Base-by-base conservation (phyloP, 2,113 vertebrate species). In the Dinomys branickii region DNA sequence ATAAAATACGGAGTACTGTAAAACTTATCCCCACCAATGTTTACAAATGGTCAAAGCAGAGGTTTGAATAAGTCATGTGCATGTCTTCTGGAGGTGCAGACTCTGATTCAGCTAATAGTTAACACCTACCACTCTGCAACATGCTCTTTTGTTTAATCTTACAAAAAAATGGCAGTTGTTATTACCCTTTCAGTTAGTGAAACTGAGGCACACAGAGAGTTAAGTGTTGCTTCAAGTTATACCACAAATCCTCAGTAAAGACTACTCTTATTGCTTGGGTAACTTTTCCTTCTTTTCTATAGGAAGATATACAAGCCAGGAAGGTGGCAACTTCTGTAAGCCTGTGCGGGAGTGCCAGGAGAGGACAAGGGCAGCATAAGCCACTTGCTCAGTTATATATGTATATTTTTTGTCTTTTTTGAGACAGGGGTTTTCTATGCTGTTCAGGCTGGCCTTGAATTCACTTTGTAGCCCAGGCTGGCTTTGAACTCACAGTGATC, bases 41-140 rank as follows among this genome's bases (percentile, higher is more conserved):
- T 87, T 54, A 41, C 61, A 90, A 90, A 94, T 7, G 41, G 26
- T n/a, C 19, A 35, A 82, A 96, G 59, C 77, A 83, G 61, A 89
- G 61, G 89, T 61, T n/a, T 52, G 5, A 80, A 12, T 44, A 82
- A 96, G 58, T 52, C 58, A 61, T 7, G n/a, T 44, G 41, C 52
- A 3, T 85, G 71, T 84, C 85, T 88, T 67, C 78, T 85, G 38
- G 11, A 30, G 75, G 30, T 56, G 69, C 4, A 63, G 35, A 58
- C 5, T 89, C 65, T 26, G 38, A 88, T 10, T 22, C 11, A 58
- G 58, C 56, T 83, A 3, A 50, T 77, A 75, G 38, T 94, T 88
- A 75, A 28, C 65, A 61, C 83, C n/a, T 47, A 50, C 9, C 9
- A 82, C 56, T 67, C 84, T 90, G 77, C 9, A 8, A 5, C 41